These are phyloP conservation scores for Carcharodon carcharias DNA, from an alignment of 2,797 vertebrate genomes.

Conservation along the genomic window DNA sequence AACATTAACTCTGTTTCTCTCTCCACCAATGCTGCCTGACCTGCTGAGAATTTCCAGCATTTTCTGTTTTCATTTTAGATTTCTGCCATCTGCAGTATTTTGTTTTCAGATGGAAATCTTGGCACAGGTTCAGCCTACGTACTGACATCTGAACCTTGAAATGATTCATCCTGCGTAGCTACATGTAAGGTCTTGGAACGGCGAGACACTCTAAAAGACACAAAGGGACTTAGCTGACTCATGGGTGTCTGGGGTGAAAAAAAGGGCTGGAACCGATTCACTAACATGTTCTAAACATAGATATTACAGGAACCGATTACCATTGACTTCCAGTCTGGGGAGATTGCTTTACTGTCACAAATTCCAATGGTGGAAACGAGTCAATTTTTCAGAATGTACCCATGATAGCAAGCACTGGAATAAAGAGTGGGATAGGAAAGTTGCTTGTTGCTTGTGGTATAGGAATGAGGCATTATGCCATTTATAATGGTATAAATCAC, in stretches of 20 bases:
- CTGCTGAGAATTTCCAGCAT: not conserved
- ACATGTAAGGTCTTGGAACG: not conserved
- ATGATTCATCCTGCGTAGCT: not conserved
- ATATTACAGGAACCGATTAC: not conserved
- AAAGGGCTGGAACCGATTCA: not conserved
- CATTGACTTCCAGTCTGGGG: not conserved
- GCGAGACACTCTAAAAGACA: not conserved
- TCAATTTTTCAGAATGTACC: not conserved
- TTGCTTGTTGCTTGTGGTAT: not conserved
- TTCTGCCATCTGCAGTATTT: not conserved
- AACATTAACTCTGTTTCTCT: not conserved
- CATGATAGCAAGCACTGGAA: not conserved
- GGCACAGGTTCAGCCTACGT: not conserved
- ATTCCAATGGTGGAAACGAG: not conserved
- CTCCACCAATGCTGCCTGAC: not conserved
- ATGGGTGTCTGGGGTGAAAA: not conserved
- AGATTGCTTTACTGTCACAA: not conserved
- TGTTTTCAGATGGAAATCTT: not conserved
- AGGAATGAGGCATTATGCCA: not conserved
- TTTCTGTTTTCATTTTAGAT: not conserved
- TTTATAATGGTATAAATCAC: not conserved
- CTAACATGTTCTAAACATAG: not conserved
- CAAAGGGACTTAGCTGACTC: not conserved
- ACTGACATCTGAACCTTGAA: not conserved
- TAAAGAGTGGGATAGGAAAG: not conserved